Percentiles rank a stretch among this genome's conserved stretches.
phyloP scores from a whole-genome alignment of 1,140 invertebrate genomes.

The Leptinotarsa undecemlineata region DNA sequence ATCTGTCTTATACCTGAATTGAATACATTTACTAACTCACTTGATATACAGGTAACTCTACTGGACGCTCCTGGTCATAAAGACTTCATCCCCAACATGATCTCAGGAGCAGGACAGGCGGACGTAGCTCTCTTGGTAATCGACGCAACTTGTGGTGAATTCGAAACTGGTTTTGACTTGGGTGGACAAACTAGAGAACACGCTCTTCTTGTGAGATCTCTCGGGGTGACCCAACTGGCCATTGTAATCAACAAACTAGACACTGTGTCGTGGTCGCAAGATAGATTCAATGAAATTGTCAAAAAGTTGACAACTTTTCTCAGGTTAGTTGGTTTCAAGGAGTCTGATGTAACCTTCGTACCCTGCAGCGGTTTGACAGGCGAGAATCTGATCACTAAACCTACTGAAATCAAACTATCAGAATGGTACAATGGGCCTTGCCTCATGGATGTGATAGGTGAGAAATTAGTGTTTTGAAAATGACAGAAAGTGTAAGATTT shows the following conservation, averaged over 20 bases:
- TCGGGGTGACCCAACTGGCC: constrained; percentile 86
- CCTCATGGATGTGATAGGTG: constrained; percentile 81
- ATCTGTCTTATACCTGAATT: background rate
- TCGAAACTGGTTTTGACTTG: constrained; percentile 97
- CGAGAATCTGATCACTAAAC: constrained; percentile 81
- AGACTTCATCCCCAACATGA: constrained; percentile 99
- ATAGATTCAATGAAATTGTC: constrained; percentile 81
- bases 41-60: constrained; percentile 68
- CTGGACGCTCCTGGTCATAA: constrained; percentile 98
- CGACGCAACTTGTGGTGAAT: constrained; percentile 94
- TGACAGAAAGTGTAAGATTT: background rate
- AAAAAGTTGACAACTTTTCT: constrained; percentile 86
- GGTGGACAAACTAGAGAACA: constrained; percentile 98
- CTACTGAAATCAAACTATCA: constrained; percentile 68
- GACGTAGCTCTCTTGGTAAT: constrained; percentile 96
- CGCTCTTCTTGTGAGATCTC: constrained; percentile 87
- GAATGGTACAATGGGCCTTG: constrained; percentile 88
- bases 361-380: constrained; percentile 95
- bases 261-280: constrained; percentile 76
- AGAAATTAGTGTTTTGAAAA: constrained; percentile 31
- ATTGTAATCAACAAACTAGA: constrained; percentile 88
- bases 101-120: constrained; percentile 94
- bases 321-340: constrained; percentile 93
- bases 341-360: constrained; percentile 85
- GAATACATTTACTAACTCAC: background rate